Percentiles rank a stretch among this genome's conserved stretches.
These are phyloP conservation scores for Egretta garzetta DNA, from an alignment of 2,113 vertebrate species.

Conservation along the genomic window DNA sequence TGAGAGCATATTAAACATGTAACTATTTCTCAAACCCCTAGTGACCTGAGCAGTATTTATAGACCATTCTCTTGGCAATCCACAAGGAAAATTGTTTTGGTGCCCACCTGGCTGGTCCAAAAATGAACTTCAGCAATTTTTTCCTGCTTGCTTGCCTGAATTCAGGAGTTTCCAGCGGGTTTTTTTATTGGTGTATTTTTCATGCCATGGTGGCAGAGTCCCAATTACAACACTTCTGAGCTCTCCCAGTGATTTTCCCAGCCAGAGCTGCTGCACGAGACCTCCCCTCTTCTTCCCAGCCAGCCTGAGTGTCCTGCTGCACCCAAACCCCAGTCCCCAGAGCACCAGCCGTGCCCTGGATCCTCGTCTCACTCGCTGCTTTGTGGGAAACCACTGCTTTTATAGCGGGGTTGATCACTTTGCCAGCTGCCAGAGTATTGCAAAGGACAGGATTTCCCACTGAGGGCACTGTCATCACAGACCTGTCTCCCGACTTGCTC, in stretches of 20 bases:
- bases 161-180: not conserved
- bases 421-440: not conserved
- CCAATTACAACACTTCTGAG: fast-evolving
- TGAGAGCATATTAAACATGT: conserved; percentile 3
- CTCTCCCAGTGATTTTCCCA: not conserved
- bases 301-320: not conserved
- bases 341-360: not conserved
- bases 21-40: conserved; percentile 23
- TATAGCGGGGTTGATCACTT: not conserved
- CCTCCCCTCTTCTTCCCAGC: not conserved
- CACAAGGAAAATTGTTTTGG: not conserved
- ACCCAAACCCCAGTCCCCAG: not conserved
- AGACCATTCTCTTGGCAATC: not conserved
- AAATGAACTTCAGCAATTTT: not conserved
- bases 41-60: not conserved
- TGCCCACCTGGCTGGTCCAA: not conserved
- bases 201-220: not conserved
- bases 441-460: not conserved
- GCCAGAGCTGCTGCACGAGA: not conserved
- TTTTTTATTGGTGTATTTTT: not conserved
- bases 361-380: not conserved
- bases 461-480: not conserved
- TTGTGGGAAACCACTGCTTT: not conserved
- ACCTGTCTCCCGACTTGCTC: not conserved
- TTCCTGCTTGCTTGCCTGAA: not conserved